Conservation (phyloP, 2,888 invertebrate species). For the Emmelina monodactyla region DNA sequence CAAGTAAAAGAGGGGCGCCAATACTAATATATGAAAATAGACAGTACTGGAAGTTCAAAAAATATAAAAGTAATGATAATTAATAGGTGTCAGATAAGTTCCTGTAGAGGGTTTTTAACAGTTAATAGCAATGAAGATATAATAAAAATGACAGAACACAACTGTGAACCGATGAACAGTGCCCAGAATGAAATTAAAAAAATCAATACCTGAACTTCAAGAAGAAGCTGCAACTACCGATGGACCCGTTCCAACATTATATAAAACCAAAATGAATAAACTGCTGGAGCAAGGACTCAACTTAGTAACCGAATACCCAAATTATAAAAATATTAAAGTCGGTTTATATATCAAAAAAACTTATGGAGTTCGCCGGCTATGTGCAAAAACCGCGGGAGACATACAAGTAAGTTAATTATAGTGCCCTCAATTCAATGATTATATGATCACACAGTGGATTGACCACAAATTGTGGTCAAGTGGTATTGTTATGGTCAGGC, state of each 20-base stretch:
- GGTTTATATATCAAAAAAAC: slow-evolving; percentile 1
- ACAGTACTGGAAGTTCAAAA: neutral
- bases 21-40: slow-evolving; percentile 2
- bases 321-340: slow-evolving; percentile 1
- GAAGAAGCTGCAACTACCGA: slow-evolving; percentile 4
- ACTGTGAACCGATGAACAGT: slow-evolving; percentile 3
- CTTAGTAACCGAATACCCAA: slow-evolving; percentile 3
- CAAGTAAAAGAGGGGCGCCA: slow-evolving; percentile 2
- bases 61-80: neutral
- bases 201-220: too few relatives aligned
- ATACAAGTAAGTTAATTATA: slow-evolving; percentile 2
- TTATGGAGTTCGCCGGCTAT: slow-evolving; percentile 3
- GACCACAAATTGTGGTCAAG: neutral
- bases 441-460: neutral
- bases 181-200: too few relatives aligned
- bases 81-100: slow-evolving; percentile 1
- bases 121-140: slow-evolving; percentile 2
- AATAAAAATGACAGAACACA: slow-evolving; percentile 3
- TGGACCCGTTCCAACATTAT: slow-evolving; percentile 3
- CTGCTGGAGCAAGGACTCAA: slow-evolving; percentile 3
- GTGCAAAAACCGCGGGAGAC: slow-evolving; percentile 3
- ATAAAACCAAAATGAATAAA: slow-evolving; percentile 3
- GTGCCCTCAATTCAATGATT: neutral
- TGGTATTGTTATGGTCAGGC: too few relatives aligned
- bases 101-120: slow-evolving; percentile 1